These are phyloP conservation scores for Icerya purchasi DNA, from an alignment of 2,888 invertebrate species.

Conservation along the genomic window DNA sequence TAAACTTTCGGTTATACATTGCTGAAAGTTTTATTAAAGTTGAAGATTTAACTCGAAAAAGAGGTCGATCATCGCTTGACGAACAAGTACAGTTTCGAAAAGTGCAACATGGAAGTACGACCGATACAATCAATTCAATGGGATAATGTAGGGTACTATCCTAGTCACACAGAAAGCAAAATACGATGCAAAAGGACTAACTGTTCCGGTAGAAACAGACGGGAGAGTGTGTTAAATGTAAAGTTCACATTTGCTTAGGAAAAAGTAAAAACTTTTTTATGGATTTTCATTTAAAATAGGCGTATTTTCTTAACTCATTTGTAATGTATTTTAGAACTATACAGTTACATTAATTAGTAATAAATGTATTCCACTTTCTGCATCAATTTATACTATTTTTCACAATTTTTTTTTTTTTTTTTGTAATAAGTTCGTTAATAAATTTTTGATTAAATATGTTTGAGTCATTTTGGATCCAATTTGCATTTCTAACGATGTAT, in stretches of 20 bases:
- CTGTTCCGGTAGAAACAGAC: neutral
- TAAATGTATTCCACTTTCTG: no score
- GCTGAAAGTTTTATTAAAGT: neutral
- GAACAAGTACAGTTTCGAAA: neutral
- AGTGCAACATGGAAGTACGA: neutral
- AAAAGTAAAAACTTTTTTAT: neutral
- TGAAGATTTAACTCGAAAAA: neutral
- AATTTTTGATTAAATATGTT: no score
- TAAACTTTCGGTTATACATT: conserved; percentile 6
- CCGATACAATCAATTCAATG: neutral
- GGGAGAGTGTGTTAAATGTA: neutral
- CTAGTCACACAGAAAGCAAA: neutral
- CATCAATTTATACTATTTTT: no score
- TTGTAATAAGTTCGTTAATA: no score
- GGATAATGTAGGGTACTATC: neutral
- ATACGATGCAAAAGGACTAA: neutral
- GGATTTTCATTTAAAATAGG: neutral
- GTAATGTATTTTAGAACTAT: no score
- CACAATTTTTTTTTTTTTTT: no score
- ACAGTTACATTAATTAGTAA: no score
- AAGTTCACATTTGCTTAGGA: neutral
- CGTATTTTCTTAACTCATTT: no score
- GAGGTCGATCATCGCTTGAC: neutral
- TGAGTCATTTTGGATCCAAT: no score
- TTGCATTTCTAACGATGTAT: no score